These are phyloP conservation scores for Drosophila multiciliata DNA, from an alignment of 2,888 invertebrate genomes.

Conservation along the genomic window DNA sequence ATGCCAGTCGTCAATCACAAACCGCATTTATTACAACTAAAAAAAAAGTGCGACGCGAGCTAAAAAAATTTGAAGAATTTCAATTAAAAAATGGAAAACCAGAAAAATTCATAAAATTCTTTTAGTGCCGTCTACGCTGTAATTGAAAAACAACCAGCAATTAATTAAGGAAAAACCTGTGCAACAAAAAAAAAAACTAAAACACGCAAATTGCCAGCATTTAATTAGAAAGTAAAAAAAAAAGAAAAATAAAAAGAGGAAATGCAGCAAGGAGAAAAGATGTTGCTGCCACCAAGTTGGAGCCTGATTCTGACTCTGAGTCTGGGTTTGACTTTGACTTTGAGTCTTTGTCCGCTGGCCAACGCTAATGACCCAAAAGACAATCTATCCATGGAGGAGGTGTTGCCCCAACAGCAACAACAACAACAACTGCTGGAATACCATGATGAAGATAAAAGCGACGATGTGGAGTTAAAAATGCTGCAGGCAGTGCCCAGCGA, in stretches of 20 bases:
- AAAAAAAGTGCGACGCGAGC: neutral
- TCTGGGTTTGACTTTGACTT: constrained; percentile 15
- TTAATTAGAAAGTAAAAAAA: constrained; percentile 36
- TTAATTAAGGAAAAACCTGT: neutral
- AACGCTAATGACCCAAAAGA: constrained; percentile 63
- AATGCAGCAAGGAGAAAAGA: constrained; percentile 45
- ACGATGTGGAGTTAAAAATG: constrained; percentile 46
- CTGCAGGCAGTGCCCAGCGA: constrained; percentile 14
- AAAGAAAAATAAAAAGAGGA: constrained; percentile 1
- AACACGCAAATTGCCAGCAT: neutral
- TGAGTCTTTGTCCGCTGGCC: constrained; percentile 24
- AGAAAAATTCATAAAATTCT: neutral
- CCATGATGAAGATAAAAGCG: constrained; percentile 63
- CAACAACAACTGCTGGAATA: constrained; percentile 13
- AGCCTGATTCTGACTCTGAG: constrained; percentile 3
- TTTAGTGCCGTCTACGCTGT: neutral
- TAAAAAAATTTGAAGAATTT: constrained; percentile 1
- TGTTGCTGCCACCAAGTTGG: neutral
- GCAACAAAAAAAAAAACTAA: neutral
- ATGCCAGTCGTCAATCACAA: constrained; percentile 6
- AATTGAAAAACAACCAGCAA: constrained; percentile 9
- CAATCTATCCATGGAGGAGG: constrained; percentile 42
- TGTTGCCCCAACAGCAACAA: constrained; percentile 45
- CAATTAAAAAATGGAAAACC: neutral
- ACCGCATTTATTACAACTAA: neutral